Percentiles rank a stretch among this genome's conserved stretches.
These are phyloP conservation scores for Morinoia aosen DNA, from an alignment of 2,888 invertebrate genomes.

Conservation along the genomic window DNA sequence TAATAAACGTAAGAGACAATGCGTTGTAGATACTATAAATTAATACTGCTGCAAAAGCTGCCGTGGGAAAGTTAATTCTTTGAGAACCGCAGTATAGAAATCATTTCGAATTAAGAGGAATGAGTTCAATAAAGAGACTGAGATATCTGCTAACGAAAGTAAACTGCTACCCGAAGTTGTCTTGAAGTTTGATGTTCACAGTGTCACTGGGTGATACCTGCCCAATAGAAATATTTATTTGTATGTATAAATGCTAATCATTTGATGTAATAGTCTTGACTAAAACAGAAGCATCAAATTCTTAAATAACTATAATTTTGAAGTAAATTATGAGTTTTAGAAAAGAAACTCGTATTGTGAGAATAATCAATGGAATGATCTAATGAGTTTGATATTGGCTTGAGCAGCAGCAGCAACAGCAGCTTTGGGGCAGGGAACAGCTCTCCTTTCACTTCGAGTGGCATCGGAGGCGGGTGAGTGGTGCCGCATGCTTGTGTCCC, in stretches of 20 bases:
- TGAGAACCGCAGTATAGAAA: background rate
- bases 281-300: background rate
- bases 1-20: too few species aligned
- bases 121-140: background rate
- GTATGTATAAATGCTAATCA: background rate
- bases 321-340: background rate
- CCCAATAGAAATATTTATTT: too few species aligned
- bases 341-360: background rate
- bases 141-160: background rate
- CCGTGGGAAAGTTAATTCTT: too few species aligned
- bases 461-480: background rate
- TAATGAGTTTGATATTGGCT: background rate
- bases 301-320: background rate
- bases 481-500: background rate
- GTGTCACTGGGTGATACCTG: background rate
- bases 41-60: too few species aligned
- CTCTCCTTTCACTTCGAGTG: background rate
- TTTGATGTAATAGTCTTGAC: too few species aligned
- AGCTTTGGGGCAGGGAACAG: background rate
- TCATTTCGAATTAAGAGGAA: background rate
- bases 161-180: background rate
- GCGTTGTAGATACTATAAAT: too few species aligned
- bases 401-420: conserved; percentile 7
- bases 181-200: background rate
- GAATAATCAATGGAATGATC: background rate